A percentile compares a stretch with the other conserved stretches of the same genome.
These are phyloP conservation scores for Episyrphus balteatus DNA, from an alignment of 1,140 invertebrate genomes.

Conservation along the genomic window DNA sequence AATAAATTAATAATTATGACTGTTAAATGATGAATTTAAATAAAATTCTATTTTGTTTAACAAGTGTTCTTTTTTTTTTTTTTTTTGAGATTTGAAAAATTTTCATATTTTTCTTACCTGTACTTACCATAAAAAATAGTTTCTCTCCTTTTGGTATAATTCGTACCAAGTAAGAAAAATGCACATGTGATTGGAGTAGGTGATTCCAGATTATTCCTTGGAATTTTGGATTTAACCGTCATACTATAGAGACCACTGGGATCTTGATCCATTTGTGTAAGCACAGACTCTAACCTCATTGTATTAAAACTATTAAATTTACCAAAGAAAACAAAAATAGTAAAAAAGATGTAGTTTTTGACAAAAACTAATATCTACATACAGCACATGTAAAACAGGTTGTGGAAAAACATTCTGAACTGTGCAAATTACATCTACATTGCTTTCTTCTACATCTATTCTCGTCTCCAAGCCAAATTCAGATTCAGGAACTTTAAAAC, in stretches of 20 bases:
- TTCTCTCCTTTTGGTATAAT: constrained; percentile 35
- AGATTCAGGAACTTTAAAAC: constrained; percentile 30
- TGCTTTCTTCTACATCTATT: constrained; percentile 23
- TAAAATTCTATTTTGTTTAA: too few relatives aligned
- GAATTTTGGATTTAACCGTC: constrained; percentile 33
- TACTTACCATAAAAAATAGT: constrained; percentile 38
- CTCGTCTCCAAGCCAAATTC: constrained; percentile 34
- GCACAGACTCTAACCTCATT: constrained; percentile 29
- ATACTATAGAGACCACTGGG: constrained; percentile 33
- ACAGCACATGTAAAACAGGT: constrained; percentile 31
- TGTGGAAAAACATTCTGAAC: constrained; percentile 35
- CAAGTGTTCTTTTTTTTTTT: too few relatives aligned
- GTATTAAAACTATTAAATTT: constrained; percentile 27
- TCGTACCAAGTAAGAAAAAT: constrained; percentile 33
- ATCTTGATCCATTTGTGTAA: constrained; percentile 34
- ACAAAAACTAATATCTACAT: too few relatives aligned
- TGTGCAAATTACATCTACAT: constrained; percentile 32
- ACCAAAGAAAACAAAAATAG: neutral
- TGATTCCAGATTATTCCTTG: constrained; percentile 32
- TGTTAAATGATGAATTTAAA: too few relatives aligned
- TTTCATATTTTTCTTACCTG: constrained; percentile 17
- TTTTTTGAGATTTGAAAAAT: too few relatives aligned
- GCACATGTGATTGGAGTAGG: constrained; percentile 36
- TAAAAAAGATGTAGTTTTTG: constrained; percentile 1
- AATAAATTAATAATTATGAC: too few relatives aligned